Evolutionary conservation across 1,140 invertebrate species (phyloP), one percentile per base, ranked within the genome.

Genomic region (Drosophila nikananu): DNA sequence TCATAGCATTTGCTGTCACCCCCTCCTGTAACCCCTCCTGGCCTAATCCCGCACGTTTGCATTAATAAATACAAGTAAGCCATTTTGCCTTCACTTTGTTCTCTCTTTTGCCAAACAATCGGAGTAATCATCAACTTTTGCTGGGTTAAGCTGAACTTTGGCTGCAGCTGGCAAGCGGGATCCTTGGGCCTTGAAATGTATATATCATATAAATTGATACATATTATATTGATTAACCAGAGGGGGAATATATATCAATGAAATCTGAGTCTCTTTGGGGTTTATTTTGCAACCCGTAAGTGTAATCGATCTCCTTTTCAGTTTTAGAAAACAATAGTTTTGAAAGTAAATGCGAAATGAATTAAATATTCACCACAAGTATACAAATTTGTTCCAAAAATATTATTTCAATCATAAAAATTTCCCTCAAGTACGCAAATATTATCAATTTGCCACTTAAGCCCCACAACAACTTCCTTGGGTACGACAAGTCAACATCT

Each of bases 41-140:
- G 41, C 32, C 62, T 66, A 49, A 62, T 57, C 19, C 48, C 41
- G 65, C 79, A 86, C 75, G 82, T 84, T 65, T 68, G 60, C 48
- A 63, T 71, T 73, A 82, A 82, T 77, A 54, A 67, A 64, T 79
- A 79, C 52, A 78, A 64, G 32, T 74, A 76, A 76, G 66, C 52
- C 54, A 52, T 66, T 75, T 65, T 32, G 17, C 65, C 59, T 39
- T 62, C 58, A 48, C 42, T 58, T 49, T 48, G 15, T 49, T 67
- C 37, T 23, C 15, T 25, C 23, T 52, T 52, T 10, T 44, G 49
- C 51, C 27, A 70, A 58, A 60, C 19, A 60, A 60, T 60, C 21
- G 54, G 39, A 57, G 62, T 57, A 57, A 58, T 64, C 37, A 64
- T 41, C 46, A 39, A 65, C 42, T 42, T 54, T 39, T 60, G 32